These are phyloP conservation scores for Petroica traversi DNA, from an alignment of 2,113 vertebrate genomes.

Conservation along the genomic window DNA sequence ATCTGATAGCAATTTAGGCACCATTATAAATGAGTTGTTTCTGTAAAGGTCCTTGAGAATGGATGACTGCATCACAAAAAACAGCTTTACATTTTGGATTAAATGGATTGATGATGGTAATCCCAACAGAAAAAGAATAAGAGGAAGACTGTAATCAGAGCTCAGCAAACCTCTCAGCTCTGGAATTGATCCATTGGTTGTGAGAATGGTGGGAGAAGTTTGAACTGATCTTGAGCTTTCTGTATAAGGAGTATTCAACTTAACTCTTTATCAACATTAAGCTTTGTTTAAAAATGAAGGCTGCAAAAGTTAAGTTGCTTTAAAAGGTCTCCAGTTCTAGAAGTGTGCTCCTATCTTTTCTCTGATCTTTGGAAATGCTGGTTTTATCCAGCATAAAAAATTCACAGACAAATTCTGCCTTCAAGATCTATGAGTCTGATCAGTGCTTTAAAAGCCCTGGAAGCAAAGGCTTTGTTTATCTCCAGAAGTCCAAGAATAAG, in stretches of 20 bases:
- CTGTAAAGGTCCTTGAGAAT: slow-evolving; percentile 47
- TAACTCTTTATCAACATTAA: not conserved
- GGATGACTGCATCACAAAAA: slow-evolving; percentile 56
- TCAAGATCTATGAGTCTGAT: slow-evolving; percentile 44
- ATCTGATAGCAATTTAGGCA: slow-evolving; percentile 57
- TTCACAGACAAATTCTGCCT: not conserved
- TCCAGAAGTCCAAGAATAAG: slow-evolving; percentile 73
- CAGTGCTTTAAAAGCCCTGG: slow-evolving; percentile 62
- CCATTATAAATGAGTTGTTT: slow-evolving; percentile 39
- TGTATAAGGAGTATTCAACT: not conserved
- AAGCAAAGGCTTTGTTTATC: slow-evolving; percentile 75
- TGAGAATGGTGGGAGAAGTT: not conserved
- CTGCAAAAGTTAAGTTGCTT: not conserved
- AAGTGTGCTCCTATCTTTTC: slow-evolving; percentile 31
- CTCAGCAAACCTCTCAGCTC: not conserved
- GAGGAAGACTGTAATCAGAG: not conserved
- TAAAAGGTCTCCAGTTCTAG: not conserved
- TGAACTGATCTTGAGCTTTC: not conserved
- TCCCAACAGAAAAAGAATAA: slow-evolving; percentile 36
- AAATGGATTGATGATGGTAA: slow-evolving; percentile 38
- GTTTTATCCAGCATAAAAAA: slow-evolving; percentile 48
- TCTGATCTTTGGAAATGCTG: slow-evolving; percentile 2
- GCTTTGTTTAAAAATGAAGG: not conserved
- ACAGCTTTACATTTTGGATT: slow-evolving; percentile 44
- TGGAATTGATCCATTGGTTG: slow-evolving; percentile 16